Evolutionary conservation across 2,113 vertebrate genomes (phyloP).

Genomic region (Oceanodroma tethys): DNA sequence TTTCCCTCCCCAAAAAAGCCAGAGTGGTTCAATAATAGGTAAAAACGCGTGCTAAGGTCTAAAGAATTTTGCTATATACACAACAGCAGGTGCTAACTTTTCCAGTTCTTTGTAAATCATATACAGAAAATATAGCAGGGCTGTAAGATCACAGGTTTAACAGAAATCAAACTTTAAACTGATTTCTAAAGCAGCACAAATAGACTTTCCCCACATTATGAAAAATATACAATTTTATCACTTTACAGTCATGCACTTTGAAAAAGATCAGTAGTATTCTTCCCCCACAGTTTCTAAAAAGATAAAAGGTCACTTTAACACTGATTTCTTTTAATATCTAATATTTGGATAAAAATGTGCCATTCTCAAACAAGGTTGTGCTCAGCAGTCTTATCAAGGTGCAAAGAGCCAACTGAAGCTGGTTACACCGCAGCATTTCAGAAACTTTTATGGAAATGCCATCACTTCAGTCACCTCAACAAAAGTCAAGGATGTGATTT

Average conservation of each 20-base stretch:
- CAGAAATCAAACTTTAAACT: conserved; percentile 62
- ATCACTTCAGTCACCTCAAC: neutral
- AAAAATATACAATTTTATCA: conserved; percentile 76
- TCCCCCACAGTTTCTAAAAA: conserved; percentile 69
- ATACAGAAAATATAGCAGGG: conserved; percentile 43
- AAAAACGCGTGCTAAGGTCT: conserved; percentile 63
- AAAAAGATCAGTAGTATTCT: conserved; percentile 77
- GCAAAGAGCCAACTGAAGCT: conserved; percentile 8
- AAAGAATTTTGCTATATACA: conserved; percentile 58
- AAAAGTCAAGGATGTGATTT: neutral
- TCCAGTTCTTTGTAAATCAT: conserved; percentile 53
- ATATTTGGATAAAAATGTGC: conserved; percentile 68
- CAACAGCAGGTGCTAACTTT: conserved; percentile 50
- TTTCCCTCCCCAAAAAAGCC: conserved; percentile 55
- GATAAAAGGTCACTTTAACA: conserved; percentile 81
- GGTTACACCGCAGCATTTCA: neutral
- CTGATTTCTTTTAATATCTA: conserved; percentile 59
- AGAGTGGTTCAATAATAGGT: conserved; percentile 71
- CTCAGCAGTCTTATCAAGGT: conserved; percentile 51
- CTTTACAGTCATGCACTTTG: conserved; percentile 71
- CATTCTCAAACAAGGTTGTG: conserved; percentile 51
- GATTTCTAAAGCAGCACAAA: conserved; percentile 73
- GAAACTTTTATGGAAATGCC: neutral
- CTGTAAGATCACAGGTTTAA: conserved; percentile 60
- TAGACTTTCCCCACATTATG: conserved; percentile 67